Evolutionary conservation across 2,888 invertebrate species (phyloP), one percentile per base, ranked within the genome.

Genomic region (Tipula vernalis): DNA sequence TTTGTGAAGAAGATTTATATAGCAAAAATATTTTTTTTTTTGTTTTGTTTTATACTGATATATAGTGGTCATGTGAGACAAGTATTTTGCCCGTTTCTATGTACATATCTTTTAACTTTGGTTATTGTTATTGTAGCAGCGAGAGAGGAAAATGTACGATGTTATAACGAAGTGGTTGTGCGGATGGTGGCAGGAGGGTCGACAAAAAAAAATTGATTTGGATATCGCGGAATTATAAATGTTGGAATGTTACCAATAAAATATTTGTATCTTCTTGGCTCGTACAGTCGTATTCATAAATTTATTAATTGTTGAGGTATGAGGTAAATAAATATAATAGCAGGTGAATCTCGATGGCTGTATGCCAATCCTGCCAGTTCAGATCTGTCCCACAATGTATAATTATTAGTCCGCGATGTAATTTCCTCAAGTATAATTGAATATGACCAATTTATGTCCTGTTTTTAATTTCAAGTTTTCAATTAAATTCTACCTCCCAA

Each of bases 1-100:
- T 15, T 36, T 84, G 36, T 39, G 41, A 84, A 41, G 84, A 84
- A 84, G 84, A 84, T 84, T 84, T 84, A 41, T 39, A 84, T 39
- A 41, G 41, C 39, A 2, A 84, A 84, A 83, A n/a, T 2, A 84
- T 15, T 39, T 36, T 83, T 36, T 36, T 36, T 36, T 36, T 36
- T 36, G 36, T 36, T 39, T 39, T 84, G n/a, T 84, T 39, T 84
- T 39, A 39, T 84, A 36, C 36, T 84, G 84, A 84, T 84, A 41
- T 84, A 41, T 84, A 87, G 87, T 87, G 86, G 87, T 87, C 87
- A 87, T 87, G 86, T 87, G 87, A 87, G 87, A 87, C 87, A 87
- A 87, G 87, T 87, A 87, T 87, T 87, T 87, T 86, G 87, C 87
- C 71, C 87, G 86, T 83, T 86, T 85, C 57, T 42, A 71, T 86